Evolutionary conservation across 2,888 invertebrate species (phyloP), one percentile per base, ranked within the genome.

Genomic region (Tortrix viridana): DNA sequence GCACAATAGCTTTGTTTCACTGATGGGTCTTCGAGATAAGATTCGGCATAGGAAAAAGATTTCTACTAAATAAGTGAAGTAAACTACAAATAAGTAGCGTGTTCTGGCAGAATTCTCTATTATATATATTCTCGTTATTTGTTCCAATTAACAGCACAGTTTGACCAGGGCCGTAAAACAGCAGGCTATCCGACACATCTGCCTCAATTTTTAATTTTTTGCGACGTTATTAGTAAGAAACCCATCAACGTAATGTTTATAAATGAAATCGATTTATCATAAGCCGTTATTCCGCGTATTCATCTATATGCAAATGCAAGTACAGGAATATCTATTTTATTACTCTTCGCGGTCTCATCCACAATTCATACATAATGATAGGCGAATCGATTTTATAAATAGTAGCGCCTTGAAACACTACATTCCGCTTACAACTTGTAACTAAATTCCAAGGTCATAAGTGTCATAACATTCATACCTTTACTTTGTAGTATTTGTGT

Each of bases 221-320:
- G 14, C 44, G 9, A 12, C 3, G 18, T 9, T 9, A 12, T 19
- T 44, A 44, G 16, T 12, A 12, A 32, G 41, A 48, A 48, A 23
- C 23, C 22, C 5, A 22, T 48, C 22, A 48, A n/a, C 9, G 48
- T 20, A 22, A 47, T 12, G 26, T 26, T 55, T 55, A 16, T 12
- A 43, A 43, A 50, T 16, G 18, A 53, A 41, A 53, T 14, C 43
- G 18, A 5, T 20, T 16, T 37, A 47, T 37, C 19, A 41, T 23
- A 19, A 47, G 38, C 60, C 54, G 46, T 12, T 14, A 32, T 55
- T 55, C 60, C 54, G 16, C 55, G 49, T 60, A 54, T 32, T 49
- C 43, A 61, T 61, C 37, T 38, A 44, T 61, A 61, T 61, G 55
- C 61, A 61, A 49, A 61, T 61, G 49, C 37, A 37, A 55, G 14